Evolutionary conservation across 1,140 invertebrate genomes (phyloP).

Genomic region (Bombus balteatus): DNA sequence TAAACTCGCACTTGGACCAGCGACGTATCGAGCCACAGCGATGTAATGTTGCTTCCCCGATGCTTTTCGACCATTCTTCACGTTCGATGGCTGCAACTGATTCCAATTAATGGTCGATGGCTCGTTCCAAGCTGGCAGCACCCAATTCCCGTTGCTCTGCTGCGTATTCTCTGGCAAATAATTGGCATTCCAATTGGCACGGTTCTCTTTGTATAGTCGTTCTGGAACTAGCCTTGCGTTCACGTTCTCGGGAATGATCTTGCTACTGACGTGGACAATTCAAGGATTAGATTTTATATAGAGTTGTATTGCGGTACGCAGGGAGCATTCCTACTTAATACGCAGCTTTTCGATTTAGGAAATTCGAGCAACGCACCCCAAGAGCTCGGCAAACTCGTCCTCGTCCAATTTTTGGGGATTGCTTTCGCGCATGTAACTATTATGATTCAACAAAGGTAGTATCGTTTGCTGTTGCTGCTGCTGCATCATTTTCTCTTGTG

Average conservation of each 20-base stretch:
- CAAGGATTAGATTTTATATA: constrained; percentile 46
- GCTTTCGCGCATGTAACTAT: constrained; percentile 72
- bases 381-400: constrained; percentile 84
- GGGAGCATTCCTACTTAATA: constrained; percentile 17
- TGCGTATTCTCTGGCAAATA: constrained; percentile 77
- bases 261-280: constrained; percentile 72
- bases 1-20: constrained; percentile 84
- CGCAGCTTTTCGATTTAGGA: constrained; percentile 11
- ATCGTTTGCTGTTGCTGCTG: constrained; percentile 71
- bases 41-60: constrained; percentile 90
- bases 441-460: constrained; percentile 76
- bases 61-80: constrained; percentile 77
- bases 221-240: constrained; percentile 74
- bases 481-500: constrained; percentile 70
- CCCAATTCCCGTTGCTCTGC: constrained; percentile 75
- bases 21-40: constrained; percentile 88
- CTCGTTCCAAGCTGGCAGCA: constrained; percentile 78
- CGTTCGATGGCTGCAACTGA: constrained; percentile 64
- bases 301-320: background rate
- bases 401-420: constrained; percentile 79
- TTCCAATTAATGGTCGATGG: constrained; percentile 71
- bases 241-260: constrained; percentile 74
- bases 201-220: constrained; percentile 82
- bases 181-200: constrained; percentile 81
- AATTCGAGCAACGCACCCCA: constrained; percentile 82